Conservation (phyloP, 2,888 invertebrate genomes). For the Nezara viridula region DNA sequence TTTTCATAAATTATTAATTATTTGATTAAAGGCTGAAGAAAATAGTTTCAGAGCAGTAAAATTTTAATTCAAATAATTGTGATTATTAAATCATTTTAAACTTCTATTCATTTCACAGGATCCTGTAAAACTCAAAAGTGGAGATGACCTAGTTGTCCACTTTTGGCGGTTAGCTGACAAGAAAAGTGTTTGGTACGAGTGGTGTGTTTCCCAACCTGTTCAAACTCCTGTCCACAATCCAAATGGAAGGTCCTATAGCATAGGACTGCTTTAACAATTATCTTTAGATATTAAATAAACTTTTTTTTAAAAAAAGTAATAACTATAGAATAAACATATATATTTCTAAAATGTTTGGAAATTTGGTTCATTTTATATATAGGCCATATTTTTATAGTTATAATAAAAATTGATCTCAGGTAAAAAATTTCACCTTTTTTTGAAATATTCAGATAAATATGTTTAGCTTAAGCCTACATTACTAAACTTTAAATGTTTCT, state of each 20-base stretch:
- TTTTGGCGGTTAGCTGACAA: slow-evolving; percentile 88
- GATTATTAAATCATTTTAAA: neutral
- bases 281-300: neutral
- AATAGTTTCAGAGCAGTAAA: neutral
- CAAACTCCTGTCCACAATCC: slow-evolving; percentile 78
- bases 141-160: slow-evolving; percentile 80
- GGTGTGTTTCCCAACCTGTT: slow-evolving; percentile 80
- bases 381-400: neutral
- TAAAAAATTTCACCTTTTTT: neutral
- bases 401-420: neutral
- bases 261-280: slow-evolving; percentile 71
- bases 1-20: neutral
- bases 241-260: slow-evolving; percentile 81
- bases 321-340: slow-evolving; percentile 7
- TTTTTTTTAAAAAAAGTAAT: slow-evolving; percentile 8
- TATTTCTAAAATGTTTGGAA: neutral
- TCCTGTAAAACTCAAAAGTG: slow-evolving; percentile 80
- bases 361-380: neutral
- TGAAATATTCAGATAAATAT: neutral
- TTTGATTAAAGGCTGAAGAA: neutral
- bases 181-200: slow-evolving; percentile 96
- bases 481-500: neutral
- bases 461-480: neutral
- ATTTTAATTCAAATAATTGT: neutral
- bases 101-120: slow-evolving; percentile 71